Percentiles rank a stretch among this genome's conserved stretches.
Evolutionary conservation across 2,888 invertebrate genomes (phyloP).

Genomic region (Pardosa pseudoannulata): DNA sequence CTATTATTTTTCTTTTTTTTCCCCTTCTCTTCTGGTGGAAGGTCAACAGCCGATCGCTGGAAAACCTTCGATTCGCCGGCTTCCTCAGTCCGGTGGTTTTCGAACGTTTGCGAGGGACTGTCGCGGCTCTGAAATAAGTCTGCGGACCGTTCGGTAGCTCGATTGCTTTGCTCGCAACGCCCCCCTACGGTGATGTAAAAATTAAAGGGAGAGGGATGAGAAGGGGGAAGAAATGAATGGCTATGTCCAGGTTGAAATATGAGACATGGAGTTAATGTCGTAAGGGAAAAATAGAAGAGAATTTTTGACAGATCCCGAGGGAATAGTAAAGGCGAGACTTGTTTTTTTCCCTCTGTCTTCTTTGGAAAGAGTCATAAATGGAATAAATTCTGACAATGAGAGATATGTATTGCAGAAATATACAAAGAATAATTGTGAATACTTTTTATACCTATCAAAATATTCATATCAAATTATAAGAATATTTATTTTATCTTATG

Average conservation of each 20-base stretch:
- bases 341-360: background rate
- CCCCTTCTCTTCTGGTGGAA: background rate
- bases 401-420: background rate
- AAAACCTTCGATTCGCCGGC: slow-evolving; percentile 15
- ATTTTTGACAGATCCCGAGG: background rate
- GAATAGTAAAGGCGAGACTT: background rate
- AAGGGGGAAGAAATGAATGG: background rate
- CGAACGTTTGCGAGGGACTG: slow-evolving; percentile 5
- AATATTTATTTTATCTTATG: no score
- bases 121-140: slow-evolving; percentile 9
- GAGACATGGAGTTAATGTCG: background rate
- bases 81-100: slow-evolving; percentile 1
- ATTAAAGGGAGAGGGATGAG: background rate
- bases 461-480: no score
- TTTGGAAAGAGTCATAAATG: background rate
- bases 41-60: slow-evolving; percentile 12
- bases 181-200: slow-evolving; percentile 1
- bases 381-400: background rate
- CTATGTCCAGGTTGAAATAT: slow-evolving; percentile 7
- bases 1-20: no score
- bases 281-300: background rate
- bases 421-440: no score
- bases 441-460: no score
- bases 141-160: slow-evolving; percentile 1
- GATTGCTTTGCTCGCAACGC: background rate